Percentiles rank a stretch among this genome's conserved stretches.
phyloP scores from a whole-genome alignment of 2,888 invertebrate species.

The Agrilus mali region DNA sequence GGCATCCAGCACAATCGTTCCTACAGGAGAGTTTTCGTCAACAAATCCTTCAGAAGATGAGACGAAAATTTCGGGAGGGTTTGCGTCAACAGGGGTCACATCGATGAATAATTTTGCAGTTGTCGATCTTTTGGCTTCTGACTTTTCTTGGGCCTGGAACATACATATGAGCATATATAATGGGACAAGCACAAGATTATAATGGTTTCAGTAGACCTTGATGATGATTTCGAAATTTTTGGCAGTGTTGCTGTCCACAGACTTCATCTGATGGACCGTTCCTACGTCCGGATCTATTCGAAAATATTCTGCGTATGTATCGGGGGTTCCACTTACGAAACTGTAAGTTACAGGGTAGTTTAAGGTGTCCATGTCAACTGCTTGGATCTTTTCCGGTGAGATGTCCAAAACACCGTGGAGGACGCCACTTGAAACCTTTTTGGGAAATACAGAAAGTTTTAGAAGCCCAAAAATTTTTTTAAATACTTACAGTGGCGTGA shows the following conservation, averaged over 20 bases:
- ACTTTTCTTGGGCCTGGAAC: constrained; percentile 64
- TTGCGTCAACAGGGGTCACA: constrained; percentile 76
- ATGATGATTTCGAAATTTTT: constrained; percentile 72
- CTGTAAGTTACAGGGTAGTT: constrained; percentile 72
- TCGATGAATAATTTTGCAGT: constrained; percentile 71
- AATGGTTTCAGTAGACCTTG: constrained; percentile 47
- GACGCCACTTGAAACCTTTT: constrained; percentile 66
- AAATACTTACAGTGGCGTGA: constrained; percentile 57
- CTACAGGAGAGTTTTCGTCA: constrained; percentile 73
- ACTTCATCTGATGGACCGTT: constrained; percentile 64
- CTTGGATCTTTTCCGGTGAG: constrained; percentile 78
- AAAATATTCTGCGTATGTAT: constrained; percentile 67
- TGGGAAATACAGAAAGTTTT: constrained; percentile 9
- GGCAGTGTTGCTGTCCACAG: constrained; percentile 66
- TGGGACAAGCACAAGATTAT: neutral
- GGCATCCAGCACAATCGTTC: constrained; percentile 63
- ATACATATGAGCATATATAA: constrained; percentile 1
- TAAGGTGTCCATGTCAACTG: constrained; percentile 80
- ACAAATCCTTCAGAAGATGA: constrained; percentile 65
- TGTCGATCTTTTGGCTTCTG: constrained; percentile 65
- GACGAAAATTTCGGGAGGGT: constrained; percentile 66
- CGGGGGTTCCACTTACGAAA: constrained; percentile 69
- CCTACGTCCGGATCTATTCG: constrained; percentile 70
- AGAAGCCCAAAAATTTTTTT: neutral
- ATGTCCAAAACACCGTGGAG: constrained; percentile 73